Evolutionary conservation across 2,888 invertebrate species (phyloP).

Genomic region (Drosophila paranaensis): DNA sequence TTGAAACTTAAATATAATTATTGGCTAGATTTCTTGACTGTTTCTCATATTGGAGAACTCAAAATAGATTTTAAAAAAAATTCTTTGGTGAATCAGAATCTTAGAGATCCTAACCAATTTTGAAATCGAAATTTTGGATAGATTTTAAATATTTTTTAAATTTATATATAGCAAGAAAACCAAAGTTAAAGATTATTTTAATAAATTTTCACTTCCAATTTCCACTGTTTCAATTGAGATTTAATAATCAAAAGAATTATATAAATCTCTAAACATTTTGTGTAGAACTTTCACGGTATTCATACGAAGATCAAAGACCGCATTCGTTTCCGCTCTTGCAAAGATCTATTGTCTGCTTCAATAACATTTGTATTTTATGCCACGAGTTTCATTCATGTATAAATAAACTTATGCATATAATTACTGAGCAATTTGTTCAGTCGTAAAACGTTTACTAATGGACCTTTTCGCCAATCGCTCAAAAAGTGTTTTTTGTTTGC

Average conservation of each 20-base stretch:
- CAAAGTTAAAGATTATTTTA: no score
- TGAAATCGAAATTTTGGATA: no score
- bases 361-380: neutral
- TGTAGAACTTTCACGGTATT: neutral
- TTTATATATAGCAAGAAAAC: no score
- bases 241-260: neutral
- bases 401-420: slow-evolving; percentile 3
- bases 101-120: no score
- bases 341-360: neutral
- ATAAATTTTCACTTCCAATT: neutral
- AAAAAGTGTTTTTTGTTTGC: slow-evolving; percentile 8
- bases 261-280: neutral
- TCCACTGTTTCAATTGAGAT: neutral
- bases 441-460: slow-evolving; percentile 28
- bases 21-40: neutral
- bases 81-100: neutral
- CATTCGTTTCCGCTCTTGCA: neutral
- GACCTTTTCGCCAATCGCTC: slow-evolving; percentile 5
- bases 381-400: neutral
- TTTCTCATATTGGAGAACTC: neutral
- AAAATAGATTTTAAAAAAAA: neutral
- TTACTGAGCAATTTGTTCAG: slow-evolving; percentile 12
- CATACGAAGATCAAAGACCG: neutral
- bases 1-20: neutral
- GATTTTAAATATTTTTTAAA: no score